Evolutionary conservation across 2,888 invertebrate genomes (phyloP).

Genomic region (Drosophila parthenogenetica): DNA sequence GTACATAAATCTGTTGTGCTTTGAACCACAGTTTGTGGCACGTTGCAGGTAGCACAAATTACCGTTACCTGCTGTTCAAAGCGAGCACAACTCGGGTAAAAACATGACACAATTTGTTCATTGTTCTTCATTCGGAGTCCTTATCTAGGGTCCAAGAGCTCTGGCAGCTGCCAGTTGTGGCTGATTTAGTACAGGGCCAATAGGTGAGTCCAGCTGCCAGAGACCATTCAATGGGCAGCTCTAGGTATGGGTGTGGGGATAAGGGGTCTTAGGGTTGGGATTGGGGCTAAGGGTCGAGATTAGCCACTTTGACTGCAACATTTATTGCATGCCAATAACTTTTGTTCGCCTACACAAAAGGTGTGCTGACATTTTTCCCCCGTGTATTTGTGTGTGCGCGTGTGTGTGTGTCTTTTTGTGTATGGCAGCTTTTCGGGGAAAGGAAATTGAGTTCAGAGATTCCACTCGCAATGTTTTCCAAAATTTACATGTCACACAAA

Average conservation of each 20-base stretch:
- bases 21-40: conserved; percentile 43
- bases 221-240: conserved; percentile 12
- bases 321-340: conserved; percentile 76
- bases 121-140: conserved; percentile 22
- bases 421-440: not conserved
- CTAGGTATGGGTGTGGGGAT: conserved; percentile 18
- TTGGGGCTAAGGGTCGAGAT: conserved; percentile 26
- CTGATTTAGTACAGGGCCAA: conserved; percentile 59
- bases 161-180: conserved; percentile 17
- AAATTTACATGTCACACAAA: conserved; percentile 47
- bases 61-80: conserved; percentile 38
- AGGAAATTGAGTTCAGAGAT: conserved; percentile 16
- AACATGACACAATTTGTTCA: conserved; percentile 42
- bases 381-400: not conserved
- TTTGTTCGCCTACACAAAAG: conserved; percentile 32
- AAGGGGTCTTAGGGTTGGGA: not conserved
- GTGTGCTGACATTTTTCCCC: conserved; percentile 14
- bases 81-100: conserved; percentile 5
- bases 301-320: conserved; percentile 57
- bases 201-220: conserved; percentile 33
- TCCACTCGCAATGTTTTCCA: conserved; percentile 47
- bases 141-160: conserved; percentile 27
- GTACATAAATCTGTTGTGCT: conserved; percentile 53
- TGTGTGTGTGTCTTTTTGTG: not conserved
- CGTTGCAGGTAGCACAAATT: conserved; percentile 55